These are phyloP conservation scores for Flabesymbios commensalis DNA, from an alignment of 2,888 invertebrate genomes.

Conservation along the genomic window DNA sequence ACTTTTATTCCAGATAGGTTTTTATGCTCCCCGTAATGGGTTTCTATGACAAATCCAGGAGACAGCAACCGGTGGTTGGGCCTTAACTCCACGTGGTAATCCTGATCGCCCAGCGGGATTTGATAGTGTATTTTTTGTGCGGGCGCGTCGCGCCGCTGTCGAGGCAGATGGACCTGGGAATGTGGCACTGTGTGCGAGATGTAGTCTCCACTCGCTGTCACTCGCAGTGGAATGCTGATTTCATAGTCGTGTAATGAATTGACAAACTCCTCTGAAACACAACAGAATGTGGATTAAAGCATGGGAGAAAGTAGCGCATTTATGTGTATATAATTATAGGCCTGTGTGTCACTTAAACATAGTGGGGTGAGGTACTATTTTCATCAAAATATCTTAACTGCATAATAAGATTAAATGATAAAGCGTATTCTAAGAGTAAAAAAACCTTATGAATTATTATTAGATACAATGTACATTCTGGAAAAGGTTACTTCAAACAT, in stretches of 20 bases:
- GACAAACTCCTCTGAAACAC: conserved; percentile 6
- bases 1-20: background rate
- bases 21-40: no score
- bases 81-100: background rate
- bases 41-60: conserved; percentile 2
- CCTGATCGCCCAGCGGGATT: background rate
- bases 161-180: background rate
- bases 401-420: no score
- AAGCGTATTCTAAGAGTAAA: no score
- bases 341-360: no score
- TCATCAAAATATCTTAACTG: no score
- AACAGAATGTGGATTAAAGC: no score
- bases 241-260: background rate
- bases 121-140: background rate
- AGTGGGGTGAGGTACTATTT: no score
- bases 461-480: no score
- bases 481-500: no score
- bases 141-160: background rate
- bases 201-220: background rate
- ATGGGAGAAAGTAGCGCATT: no score
- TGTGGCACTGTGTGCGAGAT: background rate
- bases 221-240: background rate
- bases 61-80: background rate
- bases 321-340: no score
- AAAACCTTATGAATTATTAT: no score